Conservation (phyloP, 2,113 vertebrate genomes). For the Rhabdornis inornatus region DNA sequence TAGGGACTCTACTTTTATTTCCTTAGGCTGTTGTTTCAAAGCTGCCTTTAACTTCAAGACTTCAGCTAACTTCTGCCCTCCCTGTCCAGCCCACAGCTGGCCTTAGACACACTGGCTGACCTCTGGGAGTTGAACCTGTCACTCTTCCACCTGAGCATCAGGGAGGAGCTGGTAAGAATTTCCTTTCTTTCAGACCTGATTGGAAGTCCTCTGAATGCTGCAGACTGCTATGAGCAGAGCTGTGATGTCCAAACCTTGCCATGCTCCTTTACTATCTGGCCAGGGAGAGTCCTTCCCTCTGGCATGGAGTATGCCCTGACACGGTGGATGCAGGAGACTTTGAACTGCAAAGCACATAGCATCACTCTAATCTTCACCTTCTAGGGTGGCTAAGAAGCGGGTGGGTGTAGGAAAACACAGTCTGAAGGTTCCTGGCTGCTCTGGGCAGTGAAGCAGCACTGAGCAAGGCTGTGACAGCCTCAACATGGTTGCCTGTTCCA, state of each 20-base stretch:
- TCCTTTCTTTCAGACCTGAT: not conserved
- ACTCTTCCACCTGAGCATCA: not conserved
- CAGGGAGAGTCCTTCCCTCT: not conserved
- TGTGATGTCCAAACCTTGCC: not conserved
- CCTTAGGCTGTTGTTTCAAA: not conserved
- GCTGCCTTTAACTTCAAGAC: not conserved
- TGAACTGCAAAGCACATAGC: not conserved
- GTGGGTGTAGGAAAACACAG: not conserved
- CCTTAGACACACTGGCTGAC: not conserved
- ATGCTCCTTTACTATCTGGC: not conserved
- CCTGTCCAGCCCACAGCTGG: not conserved
- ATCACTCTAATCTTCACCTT: not conserved
- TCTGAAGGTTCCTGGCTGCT: not conserved
- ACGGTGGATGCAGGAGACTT: not conserved
- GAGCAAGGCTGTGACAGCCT: not conserved
- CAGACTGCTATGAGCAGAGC: not conserved
- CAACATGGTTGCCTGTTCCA: not conserved
- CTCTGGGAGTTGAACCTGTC: not conserved
- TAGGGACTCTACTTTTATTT: not conserved
- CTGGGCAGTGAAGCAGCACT: not conserved
- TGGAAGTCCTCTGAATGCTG: not conserved
- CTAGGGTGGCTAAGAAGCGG: not conserved
- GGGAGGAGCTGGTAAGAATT: not conserved
- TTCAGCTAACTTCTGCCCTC: not conserved
- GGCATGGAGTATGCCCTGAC: rapidly evolving